These are phyloP conservation scores for Halictus rubicundus DNA, from an alignment of 1,140 invertebrate genomes.

Conservation along the genomic window DNA sequence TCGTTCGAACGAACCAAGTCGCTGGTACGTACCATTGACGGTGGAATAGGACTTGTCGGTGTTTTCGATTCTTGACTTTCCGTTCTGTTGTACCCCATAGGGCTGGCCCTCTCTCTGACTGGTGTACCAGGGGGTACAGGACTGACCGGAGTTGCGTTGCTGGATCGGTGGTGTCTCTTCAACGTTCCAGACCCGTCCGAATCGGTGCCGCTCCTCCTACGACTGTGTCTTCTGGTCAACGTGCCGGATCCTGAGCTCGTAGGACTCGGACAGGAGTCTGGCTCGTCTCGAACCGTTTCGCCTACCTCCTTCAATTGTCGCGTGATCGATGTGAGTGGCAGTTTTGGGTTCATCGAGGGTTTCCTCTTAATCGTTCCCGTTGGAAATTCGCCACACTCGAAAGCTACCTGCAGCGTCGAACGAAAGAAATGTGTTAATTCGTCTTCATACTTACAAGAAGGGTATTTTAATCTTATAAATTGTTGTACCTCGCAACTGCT, in stretches of 20 bases:
- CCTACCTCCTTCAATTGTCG: constrained; percentile 92
- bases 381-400: constrained; percentile 79
- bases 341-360: constrained; percentile 92
- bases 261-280: constrained; percentile 76
- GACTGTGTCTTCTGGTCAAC: constrained; percentile 82
- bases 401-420: constrained; percentile 76
- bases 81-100: constrained; percentile 72
- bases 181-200: constrained; percentile 84
- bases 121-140: constrained; percentile 78
- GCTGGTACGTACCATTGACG: constrained; percentile 76
- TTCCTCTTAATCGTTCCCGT: constrained; percentile 92
- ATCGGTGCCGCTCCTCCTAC: constrained; percentile 82
- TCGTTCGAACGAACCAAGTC: neutral
- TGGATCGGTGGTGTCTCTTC: constrained; percentile 81
- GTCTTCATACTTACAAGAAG: neutral
- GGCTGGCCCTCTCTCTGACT: constrained; percentile 78
- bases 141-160: constrained; percentile 80
- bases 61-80: constrained; percentile 76
- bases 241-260: constrained; percentile 80
- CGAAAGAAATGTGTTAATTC: neutral
- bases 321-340: constrained; percentile 94
- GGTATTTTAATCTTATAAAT: too few relatives aligned
- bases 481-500: constrained; percentile 83
- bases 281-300: constrained; percentile 81
- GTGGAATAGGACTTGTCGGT: constrained; percentile 76